Evolutionary conservation across 1,140 invertebrate species (phyloP).

Genomic region (Ceratina australensis): DNA sequence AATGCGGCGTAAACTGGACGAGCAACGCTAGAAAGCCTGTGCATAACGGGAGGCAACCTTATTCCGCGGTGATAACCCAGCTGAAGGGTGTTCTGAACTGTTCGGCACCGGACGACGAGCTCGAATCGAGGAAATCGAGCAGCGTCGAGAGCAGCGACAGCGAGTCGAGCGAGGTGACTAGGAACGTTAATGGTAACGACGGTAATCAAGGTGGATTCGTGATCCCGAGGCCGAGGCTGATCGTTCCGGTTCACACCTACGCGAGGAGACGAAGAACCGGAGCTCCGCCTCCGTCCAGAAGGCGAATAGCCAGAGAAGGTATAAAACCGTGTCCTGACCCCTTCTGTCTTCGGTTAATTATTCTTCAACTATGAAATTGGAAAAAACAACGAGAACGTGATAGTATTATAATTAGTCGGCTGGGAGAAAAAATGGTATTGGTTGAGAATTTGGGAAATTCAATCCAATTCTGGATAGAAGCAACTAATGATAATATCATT

Average conservation of each 20-base stretch:
- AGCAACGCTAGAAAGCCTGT: slow-evolving; percentile 47
- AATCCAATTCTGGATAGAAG: too few species aligned
- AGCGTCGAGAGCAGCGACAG: slow-evolving; percentile 77
- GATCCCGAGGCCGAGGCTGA: slow-evolving; percentile 90
- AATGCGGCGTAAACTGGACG: slow-evolving; percentile 76
- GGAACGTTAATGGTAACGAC: slow-evolving; percentile 50
- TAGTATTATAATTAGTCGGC: too few species aligned
- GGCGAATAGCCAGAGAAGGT: slow-evolving; percentile 68
- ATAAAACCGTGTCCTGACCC: slow-evolving; percentile 1
- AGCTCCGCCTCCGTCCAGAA: slow-evolving; percentile 67
- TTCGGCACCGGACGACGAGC: slow-evolving; percentile 11
- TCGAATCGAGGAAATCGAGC: slow-evolving; percentile 73
- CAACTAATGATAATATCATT: too few species aligned
- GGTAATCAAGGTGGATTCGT: slow-evolving; percentile 83
- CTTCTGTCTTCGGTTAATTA: too few species aligned
- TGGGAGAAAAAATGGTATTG: too few species aligned
- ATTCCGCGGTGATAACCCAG: slow-evolving; percentile 69
- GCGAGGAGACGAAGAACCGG: slow-evolving; percentile 89
- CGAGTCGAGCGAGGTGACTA: slow-evolving; percentile 74
- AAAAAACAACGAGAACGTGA: too few species aligned
- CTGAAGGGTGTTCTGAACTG: slow-evolving; percentile 73
- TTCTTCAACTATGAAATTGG: too few species aligned
- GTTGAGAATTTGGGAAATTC: too few species aligned
- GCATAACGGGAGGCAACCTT: slow-evolving; percentile 61
- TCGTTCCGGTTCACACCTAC: slow-evolving; percentile 92